Percentiles rank a stretch among this genome's conserved stretches.
phyloP scores from a whole-genome alignment of 2,888 invertebrate species.

The Tinea pellionella region DNA sequence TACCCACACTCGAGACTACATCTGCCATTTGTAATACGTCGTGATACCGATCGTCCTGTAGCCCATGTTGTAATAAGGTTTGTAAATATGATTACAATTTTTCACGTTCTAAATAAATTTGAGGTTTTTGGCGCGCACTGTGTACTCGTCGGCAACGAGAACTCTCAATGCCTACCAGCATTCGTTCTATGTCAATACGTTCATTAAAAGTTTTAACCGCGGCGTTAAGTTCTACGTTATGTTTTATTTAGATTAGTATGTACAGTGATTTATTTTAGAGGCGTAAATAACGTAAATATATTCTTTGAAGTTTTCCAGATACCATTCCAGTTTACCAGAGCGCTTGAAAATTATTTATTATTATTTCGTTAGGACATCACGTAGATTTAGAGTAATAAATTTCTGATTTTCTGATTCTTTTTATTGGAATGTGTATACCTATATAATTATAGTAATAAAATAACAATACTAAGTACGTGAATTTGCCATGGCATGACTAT shows the following conservation, averaged over 20 bases:
- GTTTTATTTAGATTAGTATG: not conserved
- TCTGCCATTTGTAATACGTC: constrained; percentile 88
- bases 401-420: no score
- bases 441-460: no score
- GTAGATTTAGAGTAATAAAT: no score
- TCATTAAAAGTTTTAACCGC: constrained; percentile 41
- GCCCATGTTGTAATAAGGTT: constrained; percentile 89
- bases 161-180: not conserved
- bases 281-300: not conserved
- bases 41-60: constrained; percentile 74
- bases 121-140: not conserved
- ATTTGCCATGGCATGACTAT: no score
- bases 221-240: constrained; percentile 15
- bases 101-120: not conserved
- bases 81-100: no score
- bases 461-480: no score
- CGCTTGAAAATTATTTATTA: no score
- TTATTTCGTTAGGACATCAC: no score
- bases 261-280: not conserved
- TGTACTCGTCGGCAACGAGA: not conserved
- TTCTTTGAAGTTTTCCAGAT: not conserved
- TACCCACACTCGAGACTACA: constrained; percentile 92
- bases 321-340: no score
- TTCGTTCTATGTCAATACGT: constrained; percentile 24
- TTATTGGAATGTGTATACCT: no score